Conservation (phyloP, 2,888 invertebrate species). For the Phoenoteleia sp. region DNA sequence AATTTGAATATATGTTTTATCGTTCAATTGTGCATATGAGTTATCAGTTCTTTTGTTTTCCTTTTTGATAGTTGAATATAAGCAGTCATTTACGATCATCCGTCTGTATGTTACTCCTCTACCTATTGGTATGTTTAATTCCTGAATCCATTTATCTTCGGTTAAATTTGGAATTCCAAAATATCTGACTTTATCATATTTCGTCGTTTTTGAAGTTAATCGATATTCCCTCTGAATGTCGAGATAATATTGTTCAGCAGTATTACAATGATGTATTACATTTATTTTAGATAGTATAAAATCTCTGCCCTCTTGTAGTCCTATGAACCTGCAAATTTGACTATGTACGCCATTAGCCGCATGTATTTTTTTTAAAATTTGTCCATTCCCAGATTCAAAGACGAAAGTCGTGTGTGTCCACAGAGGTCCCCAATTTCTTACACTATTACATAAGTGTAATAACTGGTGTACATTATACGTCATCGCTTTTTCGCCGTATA, state of each 20-base stretch:
- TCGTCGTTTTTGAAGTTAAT: background rate
- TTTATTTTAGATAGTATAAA: background rate
- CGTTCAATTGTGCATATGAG: background rate
- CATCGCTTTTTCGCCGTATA: conserved; percentile 16
- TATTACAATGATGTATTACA: no score
- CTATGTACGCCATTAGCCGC: background rate
- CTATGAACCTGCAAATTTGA: background rate
- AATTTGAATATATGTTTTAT: background rate
- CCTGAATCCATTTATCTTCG: background rate
- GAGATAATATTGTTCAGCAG: no score
- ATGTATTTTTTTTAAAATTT: background rate
- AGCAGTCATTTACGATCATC: no score
- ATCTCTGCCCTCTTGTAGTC: no score
- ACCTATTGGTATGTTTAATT: background rate
- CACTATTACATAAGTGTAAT: conserved; percentile 20
- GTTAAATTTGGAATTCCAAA: background rate
- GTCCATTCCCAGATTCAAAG: conserved; percentile 25
- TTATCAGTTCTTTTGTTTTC: background rate
- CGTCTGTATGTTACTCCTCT: background rate
- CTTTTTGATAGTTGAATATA: no score
- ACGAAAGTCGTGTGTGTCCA: conserved; percentile 32
- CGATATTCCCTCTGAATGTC: no score
- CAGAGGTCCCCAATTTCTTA: conserved; percentile 48
- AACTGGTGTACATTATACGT: conserved; percentile 43
- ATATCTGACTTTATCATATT: background rate